Base-by-base conservation (phyloP, 53 echinoderm and acorn worm species). In the Glandiceps talaboti region DNA sequence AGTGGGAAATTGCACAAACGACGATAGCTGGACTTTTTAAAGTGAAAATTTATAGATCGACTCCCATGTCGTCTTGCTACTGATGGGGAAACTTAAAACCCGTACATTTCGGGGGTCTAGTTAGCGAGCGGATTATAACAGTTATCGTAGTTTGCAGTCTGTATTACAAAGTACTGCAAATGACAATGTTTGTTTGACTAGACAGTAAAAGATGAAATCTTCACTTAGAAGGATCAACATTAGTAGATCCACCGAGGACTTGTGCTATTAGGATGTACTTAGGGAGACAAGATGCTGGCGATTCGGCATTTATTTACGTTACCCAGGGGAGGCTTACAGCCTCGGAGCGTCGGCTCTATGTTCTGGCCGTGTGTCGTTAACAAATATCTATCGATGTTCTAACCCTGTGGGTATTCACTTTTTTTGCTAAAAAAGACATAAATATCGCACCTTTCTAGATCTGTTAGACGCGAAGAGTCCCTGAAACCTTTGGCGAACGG, bases 401-500 rank as follows among this genome's bases (percentile, higher is more conserved):
- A n/a, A n/a, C n/a, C 14, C 14, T 26, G 26, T 73, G 26, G 73
- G 26, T n/a, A n/a, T n/a, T n/a, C n/a, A n/a, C n/a, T n/a, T n/a
- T n/a, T n/a, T n/a, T n/a, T n/a, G n/a, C n/a, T n/a, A n/a, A 20
- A 45, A 45, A 45, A 45, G 64, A 45, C 64, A 20, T 45, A 45
- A 45, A 32, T 30, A 75, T 27, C 77, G 83, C 85, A 96, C 96
- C 96, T 92, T 83, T 92, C 92, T 77, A 90, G 92, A 82, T 96
- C 96, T 12, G 92, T 86, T 12, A 96, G 87, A 29, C 96, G 76
- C 0, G 96, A 92, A 10, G 96, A 96, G 32, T 96, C 96, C 29
- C 96, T 80, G 76, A 96, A 96, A 29, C 96, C 96, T 80, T 96
- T 96, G 27, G 96, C 96, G 75, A 96, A 96, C 0, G 96, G 96